phyloP scores from a whole-genome alignment of 2,113 vertebrate genomes.

The Dicerorhinus sumatrensis region DNA sequence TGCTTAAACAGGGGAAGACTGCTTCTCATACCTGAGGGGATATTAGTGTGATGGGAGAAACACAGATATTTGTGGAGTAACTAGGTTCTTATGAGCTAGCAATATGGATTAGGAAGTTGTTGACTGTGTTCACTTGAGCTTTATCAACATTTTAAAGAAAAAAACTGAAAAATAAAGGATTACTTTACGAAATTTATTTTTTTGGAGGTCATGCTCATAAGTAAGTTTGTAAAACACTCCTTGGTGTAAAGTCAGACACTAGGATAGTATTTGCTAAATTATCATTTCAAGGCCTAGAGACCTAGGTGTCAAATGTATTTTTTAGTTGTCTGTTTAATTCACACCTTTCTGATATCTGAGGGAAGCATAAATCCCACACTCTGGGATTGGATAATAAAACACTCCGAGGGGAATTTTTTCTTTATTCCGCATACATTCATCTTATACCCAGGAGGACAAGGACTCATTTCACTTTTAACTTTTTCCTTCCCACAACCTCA shows the following conservation, averaged over 20 bases:
- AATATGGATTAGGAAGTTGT: constrained; percentile 23
- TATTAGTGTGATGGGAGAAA: constrained; percentile 15
- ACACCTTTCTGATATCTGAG: constrained; percentile 24
- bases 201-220: not conserved
- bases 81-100: constrained; percentile 12
- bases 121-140: not conserved
- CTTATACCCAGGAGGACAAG: constrained; percentile 24
- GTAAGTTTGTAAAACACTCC: constrained; percentile 55
- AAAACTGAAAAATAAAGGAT: constrained; percentile 53
- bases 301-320: constrained; percentile 41
- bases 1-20: constrained; percentile 8
- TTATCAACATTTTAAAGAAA: constrained; percentile 49
- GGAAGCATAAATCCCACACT: not conserved
- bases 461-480: constrained; percentile 23
- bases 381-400: not conserved
- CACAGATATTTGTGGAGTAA: not conserved
- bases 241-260: constrained; percentile 21
- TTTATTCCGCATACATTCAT: not conserved
- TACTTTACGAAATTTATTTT: constrained; percentile 31
- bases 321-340: constrained; percentile 54
- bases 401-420: not conserved
- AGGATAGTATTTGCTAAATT: constrained; percentile 55
- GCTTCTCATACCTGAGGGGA: not conserved
- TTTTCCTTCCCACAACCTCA: constrained; percentile 12
- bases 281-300: constrained; percentile 47